Evolutionary conservation across 2,888 invertebrate species (phyloP).

Genomic region (Yponomeuta malinellus): DNA sequence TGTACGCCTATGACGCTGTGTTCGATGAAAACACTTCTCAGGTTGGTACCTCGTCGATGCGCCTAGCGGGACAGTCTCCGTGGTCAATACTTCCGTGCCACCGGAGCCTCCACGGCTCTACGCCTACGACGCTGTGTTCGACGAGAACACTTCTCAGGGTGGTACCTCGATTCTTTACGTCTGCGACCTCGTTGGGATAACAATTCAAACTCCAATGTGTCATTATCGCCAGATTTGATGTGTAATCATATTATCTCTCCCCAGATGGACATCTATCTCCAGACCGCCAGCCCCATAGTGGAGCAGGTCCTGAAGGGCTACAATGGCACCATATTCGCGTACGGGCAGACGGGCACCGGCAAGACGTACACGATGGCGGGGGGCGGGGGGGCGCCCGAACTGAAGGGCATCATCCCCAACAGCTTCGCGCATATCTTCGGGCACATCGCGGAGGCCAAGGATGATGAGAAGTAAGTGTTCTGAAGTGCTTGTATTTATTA

Average conservation of each 20-base stretch:
- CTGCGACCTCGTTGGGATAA: no score
- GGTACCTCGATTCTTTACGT: no score
- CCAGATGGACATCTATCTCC: conserved; percentile 95
- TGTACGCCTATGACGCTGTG: conserved; percentile 96
- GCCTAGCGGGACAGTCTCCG: conserved; percentile 84
- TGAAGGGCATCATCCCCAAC: conserved; percentile 97
- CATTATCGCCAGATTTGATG: no score
- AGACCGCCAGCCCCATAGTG: conserved; percentile 96
- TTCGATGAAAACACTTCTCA: conserved; percentile 91
- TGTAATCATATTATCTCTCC: neutral
- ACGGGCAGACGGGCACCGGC: conserved; percentile 96
- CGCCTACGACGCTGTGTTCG: conserved; percentile 97
- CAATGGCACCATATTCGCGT: conserved; percentile 95
- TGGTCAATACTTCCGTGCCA: conserved; percentile 81
- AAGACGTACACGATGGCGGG: conserved; percentile 99
- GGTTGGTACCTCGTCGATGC: conserved; percentile 80
- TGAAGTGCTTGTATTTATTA: no score
- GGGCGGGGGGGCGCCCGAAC: conserved; percentile 87
- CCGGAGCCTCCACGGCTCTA: conserved; percentile 91
- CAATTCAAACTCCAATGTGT: no score
- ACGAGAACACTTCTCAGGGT: conserved; percentile 88
- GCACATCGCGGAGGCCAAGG: conserved; percentile 95
- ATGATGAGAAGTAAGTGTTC: conserved; percentile 85
- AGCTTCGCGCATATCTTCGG: conserved; percentile 99
- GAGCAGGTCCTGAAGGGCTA: conserved; percentile 97